Evolutionary conservation across 1,140 invertebrate species (phyloP).

Genomic region (Oscheius sp.): DNA sequence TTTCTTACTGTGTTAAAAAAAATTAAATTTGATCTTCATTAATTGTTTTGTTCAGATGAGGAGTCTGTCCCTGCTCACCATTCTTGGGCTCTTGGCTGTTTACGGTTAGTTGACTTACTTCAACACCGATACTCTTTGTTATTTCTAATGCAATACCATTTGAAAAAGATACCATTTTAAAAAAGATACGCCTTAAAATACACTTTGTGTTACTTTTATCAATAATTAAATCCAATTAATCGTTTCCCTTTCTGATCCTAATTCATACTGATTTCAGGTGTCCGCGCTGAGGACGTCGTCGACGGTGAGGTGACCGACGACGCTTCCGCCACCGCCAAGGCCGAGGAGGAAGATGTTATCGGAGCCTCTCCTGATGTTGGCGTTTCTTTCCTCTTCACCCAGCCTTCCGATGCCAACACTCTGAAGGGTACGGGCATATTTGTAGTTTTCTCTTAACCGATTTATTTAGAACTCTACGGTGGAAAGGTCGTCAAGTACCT

Average conservation of each 20-base stretch:
- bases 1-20: not conserved
- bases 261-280: not conserved
- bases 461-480: slow-evolving; percentile 77
- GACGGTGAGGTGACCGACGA: slow-evolving; percentile 64
- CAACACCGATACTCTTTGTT: no score
- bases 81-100: not conserved
- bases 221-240: slow-evolving; percentile 6
- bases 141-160: not conserved
- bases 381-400: slow-evolving; percentile 85
- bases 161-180: not conserved
- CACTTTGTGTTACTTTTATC: slow-evolving; percentile 4
- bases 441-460: slow-evolving; percentile 64
- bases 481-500: slow-evolving; percentile 88
- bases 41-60: slow-evolving; percentile 5
- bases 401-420: slow-evolving; percentile 70
- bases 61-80: slow-evolving; percentile 3
- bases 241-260: not conserved
- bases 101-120: not conserved
- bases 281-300: slow-evolving; percentile 47
- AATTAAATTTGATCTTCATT: slow-evolving; percentile 9
- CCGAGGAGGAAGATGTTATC: slow-evolving; percentile 67
- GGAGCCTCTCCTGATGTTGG: slow-evolving; percentile 84
- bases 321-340: slow-evolving; percentile 61
- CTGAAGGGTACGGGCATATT: slow-evolving; percentile 58
- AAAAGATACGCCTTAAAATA: not conserved